These are phyloP conservation scores for Columbina picui DNA, from an alignment of 2,113 vertebrate species.

Conservation along the genomic window DNA sequence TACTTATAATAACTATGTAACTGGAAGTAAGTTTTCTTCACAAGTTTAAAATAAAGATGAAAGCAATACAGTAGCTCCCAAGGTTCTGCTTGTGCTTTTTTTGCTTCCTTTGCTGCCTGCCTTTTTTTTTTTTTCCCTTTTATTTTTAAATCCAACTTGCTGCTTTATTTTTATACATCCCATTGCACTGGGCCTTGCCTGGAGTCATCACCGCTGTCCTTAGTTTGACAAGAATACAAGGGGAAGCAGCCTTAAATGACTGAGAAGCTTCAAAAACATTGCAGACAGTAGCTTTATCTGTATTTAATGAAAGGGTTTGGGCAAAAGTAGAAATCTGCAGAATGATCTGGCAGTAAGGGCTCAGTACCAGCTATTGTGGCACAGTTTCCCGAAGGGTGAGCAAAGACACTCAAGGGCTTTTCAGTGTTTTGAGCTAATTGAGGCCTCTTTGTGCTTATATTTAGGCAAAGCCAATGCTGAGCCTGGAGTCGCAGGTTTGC, in stretches of 20 bases:
- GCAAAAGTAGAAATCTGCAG: not conserved
- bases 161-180: constrained; percentile 32
- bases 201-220: not conserved
- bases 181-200: not conserved
- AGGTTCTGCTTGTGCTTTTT: not conserved
- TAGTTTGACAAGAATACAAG: constrained; percentile 4
- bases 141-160: not conserved
- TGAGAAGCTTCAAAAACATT: constrained; percentile 23
- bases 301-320: not conserved
- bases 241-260: constrained; percentile 3
- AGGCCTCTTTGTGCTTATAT: not conserved
- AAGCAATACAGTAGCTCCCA: not conserved
- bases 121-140: not conserved
- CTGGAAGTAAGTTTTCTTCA: not conserved
- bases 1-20: not conserved
- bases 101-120: not conserved
- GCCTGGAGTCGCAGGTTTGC: not conserved
- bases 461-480: not conserved
- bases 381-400: not conserved
- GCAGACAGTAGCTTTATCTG: not conserved
- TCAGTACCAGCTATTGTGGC: not conserved
- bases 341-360: not conserved
- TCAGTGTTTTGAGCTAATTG: not conserved
- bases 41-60: not conserved
- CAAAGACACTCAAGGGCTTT: not conserved